These are phyloP conservation scores for Chiridota heheva DNA, from an alignment of 35 echinoderm and acorn worm genomes.

Conservation along the genomic window DNA sequence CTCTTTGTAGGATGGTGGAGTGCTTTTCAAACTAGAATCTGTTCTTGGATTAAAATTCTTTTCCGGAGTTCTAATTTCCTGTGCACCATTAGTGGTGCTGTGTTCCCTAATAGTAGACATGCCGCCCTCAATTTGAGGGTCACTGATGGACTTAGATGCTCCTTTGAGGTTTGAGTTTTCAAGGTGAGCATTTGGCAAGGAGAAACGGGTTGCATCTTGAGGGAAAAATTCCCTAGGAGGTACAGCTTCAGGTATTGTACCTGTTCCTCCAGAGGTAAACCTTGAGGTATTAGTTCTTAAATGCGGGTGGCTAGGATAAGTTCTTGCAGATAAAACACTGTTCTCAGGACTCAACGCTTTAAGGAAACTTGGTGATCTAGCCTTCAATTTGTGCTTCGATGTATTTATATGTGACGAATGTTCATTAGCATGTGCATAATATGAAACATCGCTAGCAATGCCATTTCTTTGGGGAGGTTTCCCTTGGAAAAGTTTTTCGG, in stretches of 20 bases:
- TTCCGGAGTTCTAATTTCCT: constrained; percentile 1
- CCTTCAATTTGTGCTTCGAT: background rate
- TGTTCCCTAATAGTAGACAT: background rate
- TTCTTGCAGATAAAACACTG: background rate
- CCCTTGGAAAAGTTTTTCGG: constrained; percentile 48
- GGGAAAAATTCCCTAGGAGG: constrained; percentile 86
- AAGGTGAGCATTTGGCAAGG: constrained; percentile 7
- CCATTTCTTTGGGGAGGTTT: constrained; percentile 26
- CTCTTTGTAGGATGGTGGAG: constrained; percentile 75
- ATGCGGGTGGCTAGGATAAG: background rate
- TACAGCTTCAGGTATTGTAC: background rate
- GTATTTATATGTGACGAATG: constrained; percentile 2
- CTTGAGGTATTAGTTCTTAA: background rate
- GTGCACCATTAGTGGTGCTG: background rate
- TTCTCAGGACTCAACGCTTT: constrained; percentile 11
- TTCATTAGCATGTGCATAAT: constrained; percentile 20
- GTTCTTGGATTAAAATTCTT: background rate
- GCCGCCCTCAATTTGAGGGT: background rate
- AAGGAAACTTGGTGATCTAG: constrained; percentile 40
- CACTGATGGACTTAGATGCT: background rate
- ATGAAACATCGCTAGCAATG: constrained; percentile 12
- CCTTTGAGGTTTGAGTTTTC: constrained; percentile 20
- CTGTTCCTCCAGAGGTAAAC: background rate
- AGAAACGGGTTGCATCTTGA: constrained; percentile 50
- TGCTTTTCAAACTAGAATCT: background rate